These are phyloP conservation scores for Poecilia latipinna DNA, from an alignment of 2,113 vertebrate genomes.

Conservation along the genomic window DNA sequence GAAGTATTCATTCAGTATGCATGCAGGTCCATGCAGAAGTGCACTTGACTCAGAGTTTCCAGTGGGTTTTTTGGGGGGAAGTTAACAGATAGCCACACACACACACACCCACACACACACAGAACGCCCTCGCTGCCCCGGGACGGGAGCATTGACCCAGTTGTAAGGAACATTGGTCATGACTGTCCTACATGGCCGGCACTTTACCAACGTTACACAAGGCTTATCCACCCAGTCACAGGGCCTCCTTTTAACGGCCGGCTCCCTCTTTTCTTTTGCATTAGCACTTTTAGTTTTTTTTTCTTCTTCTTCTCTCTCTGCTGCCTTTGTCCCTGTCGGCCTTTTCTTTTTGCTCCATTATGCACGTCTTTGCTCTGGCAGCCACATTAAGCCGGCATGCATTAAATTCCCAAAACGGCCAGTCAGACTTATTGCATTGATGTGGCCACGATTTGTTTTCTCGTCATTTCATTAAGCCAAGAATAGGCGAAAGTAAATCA, in stretches of 20 bases:
- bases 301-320: not conserved
- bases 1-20: slow-evolving; percentile 40
- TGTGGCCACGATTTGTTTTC: slow-evolving; percentile 41
- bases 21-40: slow-evolving; percentile 49
- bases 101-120: slow-evolving; percentile 14
- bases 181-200: slow-evolving; percentile 74
- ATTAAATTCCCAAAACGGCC: slow-evolving; percentile 42
- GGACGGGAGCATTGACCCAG: slow-evolving; percentile 73
- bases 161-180: slow-evolving; percentile 74
- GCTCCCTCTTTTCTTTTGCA: slow-evolving; percentile 50
- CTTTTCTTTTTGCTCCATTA: slow-evolving; percentile 60
- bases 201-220: slow-evolving; percentile 71
- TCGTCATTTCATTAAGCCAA: slow-evolving; percentile 46
- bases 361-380: slow-evolving; percentile 57
- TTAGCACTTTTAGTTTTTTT: not conserved
- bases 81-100: slow-evolving; percentile 22
- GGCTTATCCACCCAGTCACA: slow-evolving; percentile 52
- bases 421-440: slow-evolving; percentile 34
- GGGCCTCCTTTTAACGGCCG: slow-evolving; percentile 52
- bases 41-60: slow-evolving; percentile 50
- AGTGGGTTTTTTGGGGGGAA: slow-evolving; percentile 25
- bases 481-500: slow-evolving; percentile 29
- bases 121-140: slow-evolving; percentile 62
- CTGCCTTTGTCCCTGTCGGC: slow-evolving; percentile 48
- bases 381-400: slow-evolving; percentile 39